A percentile compares a stretch with the other conserved stretches of the same genome.
Evolutionary conservation across 2,797 vertebrate species (phyloP).

Genomic region (Ctenopoma multispine): DNA sequence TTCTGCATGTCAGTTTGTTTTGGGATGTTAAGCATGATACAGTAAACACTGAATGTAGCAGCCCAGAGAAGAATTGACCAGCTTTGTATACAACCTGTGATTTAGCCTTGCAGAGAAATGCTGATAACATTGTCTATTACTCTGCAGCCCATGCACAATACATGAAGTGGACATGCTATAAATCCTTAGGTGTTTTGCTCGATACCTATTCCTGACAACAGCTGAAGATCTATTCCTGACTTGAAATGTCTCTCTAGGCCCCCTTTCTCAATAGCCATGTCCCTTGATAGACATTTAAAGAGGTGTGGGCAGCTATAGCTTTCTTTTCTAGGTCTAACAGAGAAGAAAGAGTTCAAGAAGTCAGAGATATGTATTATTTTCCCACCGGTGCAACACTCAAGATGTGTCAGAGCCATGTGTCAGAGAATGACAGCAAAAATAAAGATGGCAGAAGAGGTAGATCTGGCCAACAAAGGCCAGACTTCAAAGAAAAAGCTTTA

Average conservation of each 20-base stretch:
- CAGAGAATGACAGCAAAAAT: slow-evolving; percentile 81
- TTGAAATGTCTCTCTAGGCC: slow-evolving; percentile 70
- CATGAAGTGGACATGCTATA: slow-evolving; percentile 76
- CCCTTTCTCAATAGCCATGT: slow-evolving; percentile 71
- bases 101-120: slow-evolving; percentile 71
- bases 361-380: slow-evolving; percentile 82
- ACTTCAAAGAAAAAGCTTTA: slow-evolving; percentile 74
- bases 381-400: slow-evolving; percentile 73
- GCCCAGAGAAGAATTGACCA: slow-evolving; percentile 50
- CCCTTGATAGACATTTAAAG: slow-evolving; percentile 81
- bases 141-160: slow-evolving; percentile 75
- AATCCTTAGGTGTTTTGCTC: slow-evolving; percentile 79
- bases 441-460: slow-evolving; percentile 75
- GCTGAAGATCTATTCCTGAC: slow-evolving; percentile 81
- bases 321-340: slow-evolving; percentile 75
- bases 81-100: slow-evolving; percentile 63
- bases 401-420: slow-evolving; percentile 80
- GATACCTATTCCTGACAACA: slow-evolving; percentile 77
- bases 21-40: slow-evolving; percentile 55
- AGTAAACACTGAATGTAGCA: slow-evolving; percentile 53
- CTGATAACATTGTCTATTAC: slow-evolving; percentile 77
- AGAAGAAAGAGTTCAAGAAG: slow-evolving; percentile 81
- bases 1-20: slow-evolving; percentile 62
- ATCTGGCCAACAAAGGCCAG: slow-evolving; percentile 81
- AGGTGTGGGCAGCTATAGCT: slow-evolving; percentile 77